Conservation (phyloP, 2,113 vertebrate species). For the Rhizomys pruinosus region DNA sequence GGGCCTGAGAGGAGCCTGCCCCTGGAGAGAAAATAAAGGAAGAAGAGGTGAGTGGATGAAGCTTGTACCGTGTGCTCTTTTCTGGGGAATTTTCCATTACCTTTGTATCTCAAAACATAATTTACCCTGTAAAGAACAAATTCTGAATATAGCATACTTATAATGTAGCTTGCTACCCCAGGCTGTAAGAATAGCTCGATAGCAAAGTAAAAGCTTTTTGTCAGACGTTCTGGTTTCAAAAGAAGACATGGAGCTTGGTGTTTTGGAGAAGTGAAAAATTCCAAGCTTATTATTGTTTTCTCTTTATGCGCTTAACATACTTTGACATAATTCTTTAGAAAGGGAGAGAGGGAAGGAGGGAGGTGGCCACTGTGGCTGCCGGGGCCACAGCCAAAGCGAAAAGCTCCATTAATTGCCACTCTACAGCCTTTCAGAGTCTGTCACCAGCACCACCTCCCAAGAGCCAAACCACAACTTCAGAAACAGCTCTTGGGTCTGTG, state of each 20-base stretch:
- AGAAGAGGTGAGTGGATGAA: neutral
- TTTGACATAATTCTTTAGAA: neutral
- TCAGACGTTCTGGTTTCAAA: neutral
- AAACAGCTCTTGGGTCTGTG: neutral
- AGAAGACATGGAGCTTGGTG: neutral
- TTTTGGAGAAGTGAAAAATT: neutral
- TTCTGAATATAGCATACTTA: neutral
- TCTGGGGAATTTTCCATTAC: neutral
- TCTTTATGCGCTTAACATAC: neutral
- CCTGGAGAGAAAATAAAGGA: constrained; percentile 13
- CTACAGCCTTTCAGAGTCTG: neutral
- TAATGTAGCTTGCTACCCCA: neutral
- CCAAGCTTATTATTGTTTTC: neutral
- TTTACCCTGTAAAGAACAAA: neutral
- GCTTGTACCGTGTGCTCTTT: neutral
- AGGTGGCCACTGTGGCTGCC: neutral
- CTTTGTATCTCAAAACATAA: neutral
- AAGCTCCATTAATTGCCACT: neutral
- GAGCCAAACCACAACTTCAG: neutral
- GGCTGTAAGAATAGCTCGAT: neutral
- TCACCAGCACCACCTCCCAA: too few relatives aligned
- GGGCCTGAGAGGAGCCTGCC: constrained; percentile 30
- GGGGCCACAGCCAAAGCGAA: neutral
- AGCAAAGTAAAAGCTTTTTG: neutral
- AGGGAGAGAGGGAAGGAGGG: neutral